These are phyloP conservation scores for Pelosia muscerda DNA, from an alignment of 2,888 invertebrate genomes.

Conservation along the genomic window DNA sequence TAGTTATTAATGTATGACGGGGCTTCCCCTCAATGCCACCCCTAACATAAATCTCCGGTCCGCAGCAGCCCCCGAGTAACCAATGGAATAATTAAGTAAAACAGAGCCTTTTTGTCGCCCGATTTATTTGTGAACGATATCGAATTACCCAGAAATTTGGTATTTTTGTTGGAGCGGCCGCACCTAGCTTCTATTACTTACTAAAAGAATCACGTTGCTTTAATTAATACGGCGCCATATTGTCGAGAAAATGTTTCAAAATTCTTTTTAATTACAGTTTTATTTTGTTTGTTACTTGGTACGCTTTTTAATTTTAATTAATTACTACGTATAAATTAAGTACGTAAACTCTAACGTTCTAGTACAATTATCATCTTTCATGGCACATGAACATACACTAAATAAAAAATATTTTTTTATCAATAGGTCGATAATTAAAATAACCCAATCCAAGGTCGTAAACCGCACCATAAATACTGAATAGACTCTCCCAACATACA, in stretches of 20 bases:
- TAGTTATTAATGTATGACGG: not conserved
- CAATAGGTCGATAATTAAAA: no score
- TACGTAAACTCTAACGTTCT: no score
- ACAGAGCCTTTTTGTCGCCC: constrained; percentile 15
- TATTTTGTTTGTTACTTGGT: not conserved
- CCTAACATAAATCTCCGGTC: constrained; percentile 10
- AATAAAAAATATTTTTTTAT: no score
- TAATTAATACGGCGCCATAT: constrained; percentile 11
- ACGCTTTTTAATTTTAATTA: not conserved
- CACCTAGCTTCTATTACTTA: constrained; percentile 3
- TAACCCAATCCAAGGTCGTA: no score
- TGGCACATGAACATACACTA: no score
- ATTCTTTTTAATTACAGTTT: not conserved
- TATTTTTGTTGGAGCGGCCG: not conserved
- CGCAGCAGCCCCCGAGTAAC: not conserved
- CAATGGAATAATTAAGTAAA: constrained; percentile 36
- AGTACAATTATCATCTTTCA: no score
- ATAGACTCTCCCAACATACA: not conserved
- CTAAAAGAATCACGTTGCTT: constrained; percentile 15
- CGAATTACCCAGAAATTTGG: constrained; percentile 19
- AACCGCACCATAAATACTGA: no score
- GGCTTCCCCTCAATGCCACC: not conserved
- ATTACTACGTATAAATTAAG: no score
- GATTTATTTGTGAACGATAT: constrained; percentile 18
- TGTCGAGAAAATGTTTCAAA: not conserved